A percentile compares a stretch with the other conserved stretches of the same genome.
These are phyloP conservation scores for Lithophane socia DNA, from an alignment of 2,888 invertebrate species.

Conservation along the genomic window DNA sequence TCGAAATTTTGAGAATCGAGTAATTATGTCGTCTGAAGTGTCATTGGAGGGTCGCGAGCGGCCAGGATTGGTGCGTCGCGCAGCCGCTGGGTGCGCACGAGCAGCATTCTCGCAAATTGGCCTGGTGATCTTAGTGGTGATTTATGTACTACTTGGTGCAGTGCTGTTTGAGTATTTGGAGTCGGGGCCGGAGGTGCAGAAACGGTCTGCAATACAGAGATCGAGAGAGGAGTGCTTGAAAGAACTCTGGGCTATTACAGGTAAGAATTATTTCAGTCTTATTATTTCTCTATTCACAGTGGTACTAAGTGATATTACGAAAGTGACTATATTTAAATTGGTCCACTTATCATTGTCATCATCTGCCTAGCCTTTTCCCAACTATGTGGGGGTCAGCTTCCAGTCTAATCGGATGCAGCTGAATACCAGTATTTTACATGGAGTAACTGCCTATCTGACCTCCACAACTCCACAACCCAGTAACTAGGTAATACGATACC, in stretches of 20 bases:
- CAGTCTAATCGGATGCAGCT: no score
- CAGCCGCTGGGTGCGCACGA: slow-evolving; percentile 84
- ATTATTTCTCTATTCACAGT: neutral
- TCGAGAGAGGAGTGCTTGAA: slow-evolving; percentile 93
- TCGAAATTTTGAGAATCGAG: slow-evolving; percentile 55
- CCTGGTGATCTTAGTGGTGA: slow-evolving; percentile 93
- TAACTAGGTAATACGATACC: no score
- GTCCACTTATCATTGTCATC: neutral
- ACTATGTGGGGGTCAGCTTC: no score
- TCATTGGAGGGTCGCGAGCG: slow-evolving; percentile 85
- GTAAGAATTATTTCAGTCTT: slow-evolving; percentile 82
- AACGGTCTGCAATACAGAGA: slow-evolving; percentile 91
- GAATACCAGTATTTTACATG: no score
- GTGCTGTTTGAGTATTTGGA: slow-evolving; percentile 94
- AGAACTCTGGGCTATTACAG: slow-evolving; percentile 95
- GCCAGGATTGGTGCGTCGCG: slow-evolving; percentile 80
- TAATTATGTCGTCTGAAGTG: slow-evolving; percentile 85
- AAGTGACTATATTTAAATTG: neutral
- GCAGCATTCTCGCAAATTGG: slow-evolving; percentile 93
- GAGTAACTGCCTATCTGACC: no score
- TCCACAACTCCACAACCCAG: no score
- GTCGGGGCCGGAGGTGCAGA: slow-evolving; percentile 92
- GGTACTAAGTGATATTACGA: neutral
- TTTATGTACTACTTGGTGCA: slow-evolving; percentile 94
- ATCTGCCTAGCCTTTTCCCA: no score